phyloP scores from a whole-genome alignment of 2,113 vertebrate genomes.

The Vombatus ursinus region DNA sequence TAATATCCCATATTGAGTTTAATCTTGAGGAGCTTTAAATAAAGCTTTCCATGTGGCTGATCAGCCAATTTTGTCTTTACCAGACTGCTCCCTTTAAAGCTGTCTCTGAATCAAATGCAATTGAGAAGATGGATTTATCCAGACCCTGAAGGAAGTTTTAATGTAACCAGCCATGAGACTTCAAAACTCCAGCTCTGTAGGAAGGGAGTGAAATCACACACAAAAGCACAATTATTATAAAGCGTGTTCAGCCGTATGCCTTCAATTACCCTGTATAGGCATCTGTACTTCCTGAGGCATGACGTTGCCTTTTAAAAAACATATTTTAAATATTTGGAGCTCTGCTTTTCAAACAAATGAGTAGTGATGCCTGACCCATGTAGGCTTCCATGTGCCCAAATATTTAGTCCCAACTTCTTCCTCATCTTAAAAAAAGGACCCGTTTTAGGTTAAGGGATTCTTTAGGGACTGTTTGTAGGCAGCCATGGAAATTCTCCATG shows the following conservation, averaged over 20 bases:
- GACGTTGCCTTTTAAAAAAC: background rate
- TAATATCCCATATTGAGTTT: background rate
- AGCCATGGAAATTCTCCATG: constrained; percentile 11
- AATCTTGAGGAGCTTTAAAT: background rate
- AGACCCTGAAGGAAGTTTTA: background rate
- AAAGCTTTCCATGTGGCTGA: background rate
- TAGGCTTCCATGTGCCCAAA: background rate
- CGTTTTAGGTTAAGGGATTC: constrained; percentile 19
- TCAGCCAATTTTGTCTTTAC: background rate
- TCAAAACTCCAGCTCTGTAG: background rate
- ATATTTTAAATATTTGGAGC: background rate
- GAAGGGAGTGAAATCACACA: background rate
- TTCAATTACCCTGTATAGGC: background rate
- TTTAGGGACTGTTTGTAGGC: constrained; percentile 4
- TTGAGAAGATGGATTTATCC: background rate
- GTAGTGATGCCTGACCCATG: background rate
- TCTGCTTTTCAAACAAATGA: background rate
- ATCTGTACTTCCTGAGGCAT: background rate
- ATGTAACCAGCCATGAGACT: background rate
- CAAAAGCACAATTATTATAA: background rate
- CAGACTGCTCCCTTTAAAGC: constrained; percentile 19
- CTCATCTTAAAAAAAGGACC: background rate
- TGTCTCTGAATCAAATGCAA: constrained; percentile 12
- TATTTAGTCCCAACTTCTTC: background rate
- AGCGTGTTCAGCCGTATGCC: background rate